A percentile compares a stretch with the other conserved stretches of the same genome.
These are phyloP conservation scores for Oeneis ivallda DNA, from an alignment of 2,888 invertebrate genomes.

Conservation along the genomic window DNA sequence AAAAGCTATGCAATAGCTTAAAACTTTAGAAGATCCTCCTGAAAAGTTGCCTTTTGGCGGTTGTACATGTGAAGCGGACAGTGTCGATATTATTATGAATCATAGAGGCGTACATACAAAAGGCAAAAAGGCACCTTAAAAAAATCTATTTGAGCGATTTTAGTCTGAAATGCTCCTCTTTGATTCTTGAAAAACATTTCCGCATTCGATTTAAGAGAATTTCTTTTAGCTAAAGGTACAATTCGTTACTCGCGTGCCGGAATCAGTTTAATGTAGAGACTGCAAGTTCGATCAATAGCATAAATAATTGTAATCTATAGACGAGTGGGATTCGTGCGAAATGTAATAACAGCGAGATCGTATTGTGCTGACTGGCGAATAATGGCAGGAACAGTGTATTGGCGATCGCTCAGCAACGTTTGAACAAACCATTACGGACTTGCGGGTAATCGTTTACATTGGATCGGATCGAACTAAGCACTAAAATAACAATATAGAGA, in stretches of 20 bases:
- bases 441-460: slow-evolving; percentile 24
- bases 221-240: too few species aligned
- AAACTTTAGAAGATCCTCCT: too few species aligned
- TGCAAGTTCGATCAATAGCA: slow-evolving; percentile 15
- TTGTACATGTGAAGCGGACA: too few species aligned
- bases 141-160: too few species aligned
- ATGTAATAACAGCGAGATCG: slow-evolving; percentile 34
- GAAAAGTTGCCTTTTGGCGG: too few species aligned
- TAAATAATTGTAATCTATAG: slow-evolving; percentile 36
- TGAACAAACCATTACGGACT: slow-evolving; percentile 25
- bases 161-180: too few species aligned
- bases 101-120: too few species aligned
- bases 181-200: too few species aligned
- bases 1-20: too few species aligned
- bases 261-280: slow-evolving; percentile 5
- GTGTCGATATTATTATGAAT: too few species aligned
- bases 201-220: too few species aligned
- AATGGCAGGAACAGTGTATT: slow-evolving; percentile 32
- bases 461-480: neutral
- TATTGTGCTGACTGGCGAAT: slow-evolving; percentile 23
- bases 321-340: slow-evolving; percentile 35
- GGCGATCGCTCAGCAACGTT: slow-evolving; percentile 25
- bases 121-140: too few species aligned
- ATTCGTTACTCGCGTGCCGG: slow-evolving; percentile 9
- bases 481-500: neutral